phyloP scores from a whole-genome alignment of 1,140 invertebrate genomes.

The Yoshiicerus persimilis region DNA sequence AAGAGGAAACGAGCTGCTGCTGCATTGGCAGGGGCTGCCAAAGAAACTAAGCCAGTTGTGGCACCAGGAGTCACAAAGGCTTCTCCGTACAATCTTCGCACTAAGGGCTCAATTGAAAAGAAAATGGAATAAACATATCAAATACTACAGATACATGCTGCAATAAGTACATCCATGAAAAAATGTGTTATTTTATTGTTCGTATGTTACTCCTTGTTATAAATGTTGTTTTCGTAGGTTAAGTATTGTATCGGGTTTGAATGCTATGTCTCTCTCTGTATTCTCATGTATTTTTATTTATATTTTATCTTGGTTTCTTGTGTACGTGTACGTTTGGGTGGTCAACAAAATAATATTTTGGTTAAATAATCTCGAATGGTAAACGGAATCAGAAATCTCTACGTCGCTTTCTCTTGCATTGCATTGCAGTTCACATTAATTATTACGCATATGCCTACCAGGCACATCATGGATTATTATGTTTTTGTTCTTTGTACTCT shows the following conservation, averaged over 20 bases:
- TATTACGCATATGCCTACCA: not conserved
- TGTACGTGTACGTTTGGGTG: slow-evolving; percentile 11
- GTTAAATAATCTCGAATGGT: not conserved
- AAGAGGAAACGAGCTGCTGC: not conserved
- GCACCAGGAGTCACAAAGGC: not conserved
- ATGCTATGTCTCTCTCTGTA: not conserved
- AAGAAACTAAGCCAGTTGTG: not conserved
- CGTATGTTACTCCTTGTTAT: not conserved
- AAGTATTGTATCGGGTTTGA: not conserved
- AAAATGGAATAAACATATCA: slow-evolving; percentile 8
- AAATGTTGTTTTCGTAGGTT: not conserved
- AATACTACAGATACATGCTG: not conserved
- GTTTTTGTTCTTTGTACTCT: no score
- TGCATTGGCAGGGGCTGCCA: not conserved
- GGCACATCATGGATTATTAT: no score
- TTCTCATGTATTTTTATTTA: not conserved
- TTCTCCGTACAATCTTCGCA: slow-evolving; percentile 10
- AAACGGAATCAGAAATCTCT: not conserved
- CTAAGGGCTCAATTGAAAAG: slow-evolving; percentile 10
- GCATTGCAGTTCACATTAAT: not conserved
- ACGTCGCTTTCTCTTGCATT: not conserved
- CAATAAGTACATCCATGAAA: not conserved
- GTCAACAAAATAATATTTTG: slow-evolving; percentile 18
- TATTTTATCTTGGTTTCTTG: slow-evolving; percentile 11
- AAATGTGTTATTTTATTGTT: not conserved